Base-by-base conservation (phyloP, 2,888 invertebrate species). In the Cheilosia grossa region DNA sequence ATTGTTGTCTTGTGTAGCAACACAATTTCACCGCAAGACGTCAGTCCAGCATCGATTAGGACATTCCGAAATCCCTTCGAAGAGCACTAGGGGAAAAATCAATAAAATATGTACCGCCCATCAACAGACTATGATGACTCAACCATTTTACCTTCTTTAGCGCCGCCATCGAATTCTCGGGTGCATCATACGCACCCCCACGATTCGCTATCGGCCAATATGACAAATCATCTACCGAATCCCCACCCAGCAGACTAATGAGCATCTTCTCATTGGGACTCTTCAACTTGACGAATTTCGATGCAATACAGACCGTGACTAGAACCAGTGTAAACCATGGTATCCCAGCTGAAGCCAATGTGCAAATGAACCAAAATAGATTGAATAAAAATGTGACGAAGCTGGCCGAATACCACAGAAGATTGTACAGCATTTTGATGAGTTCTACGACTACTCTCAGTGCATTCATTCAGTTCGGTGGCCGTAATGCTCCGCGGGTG, bases 181-280 rank as follows among this genome's bases (percentile, higher is more conserved):
- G 92, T 21, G 91, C 91, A 89, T 92, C 92, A 87, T 91, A 92
- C 42, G 90, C 90, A 79, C 91, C 92, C 56, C 91, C 92, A 17
- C 91, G 90, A 88, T 91, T 91, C 1, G 92, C 92, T 63, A 92
- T 91, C 44, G 92, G 90, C 91, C 92, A 92, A 77, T 91, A 91
- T 49, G 91, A 90, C 69, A 91, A 88, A 72, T 92, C 91, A 80
- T 91, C 90, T 13, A 89, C 89, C 17, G 88, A 88, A 74, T 88
- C 88, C 66, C 89, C 88, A 10, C 90, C 91, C 19, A 91, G 82
- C 27, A 91, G 79, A 40, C 89, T 89, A 0, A 90, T 88, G 30
- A 91, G 87, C 7, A 89, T 88, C 78, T 92, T 91, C 58, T 91
- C 91, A 77, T 91, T 89, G 2, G 92, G 91, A 72, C 89, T 90